These are phyloP conservation scores for Microctonus brassicae DNA, from an alignment of 2,888 invertebrate genomes.

Conservation along the genomic window DNA sequence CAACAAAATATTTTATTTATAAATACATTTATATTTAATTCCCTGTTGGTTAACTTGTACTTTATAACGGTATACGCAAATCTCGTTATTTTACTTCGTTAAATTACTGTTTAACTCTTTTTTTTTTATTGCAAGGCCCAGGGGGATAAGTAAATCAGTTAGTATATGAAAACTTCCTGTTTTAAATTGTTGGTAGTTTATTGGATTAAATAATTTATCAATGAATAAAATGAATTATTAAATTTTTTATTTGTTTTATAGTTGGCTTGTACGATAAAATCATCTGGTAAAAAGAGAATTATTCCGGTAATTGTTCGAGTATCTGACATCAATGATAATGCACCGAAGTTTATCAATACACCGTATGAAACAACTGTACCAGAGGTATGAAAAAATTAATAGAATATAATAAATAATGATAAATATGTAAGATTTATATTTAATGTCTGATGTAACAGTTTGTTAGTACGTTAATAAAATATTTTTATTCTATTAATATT, in stretches of 20 bases:
- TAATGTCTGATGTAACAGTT: background rate
- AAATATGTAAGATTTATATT: background rate
- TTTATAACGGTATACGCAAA: constrained; percentile 44
- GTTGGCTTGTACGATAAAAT: constrained; percentile 86
- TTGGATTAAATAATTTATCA: background rate
- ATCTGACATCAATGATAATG: constrained; percentile 92
- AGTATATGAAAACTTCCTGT: background rate
- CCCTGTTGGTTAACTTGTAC: background rate
- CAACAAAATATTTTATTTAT: background rate
- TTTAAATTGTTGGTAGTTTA: background rate
- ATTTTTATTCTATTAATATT: constrained; percentile 9
- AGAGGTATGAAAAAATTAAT: constrained; percentile 77
- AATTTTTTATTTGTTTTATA: constrained; percentile 62
- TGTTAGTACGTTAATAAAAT: background rate
- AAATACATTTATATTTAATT: background rate
- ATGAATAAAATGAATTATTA: background rate
- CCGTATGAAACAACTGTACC: constrained; percentile 88
- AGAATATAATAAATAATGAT: constrained; percentile 3
- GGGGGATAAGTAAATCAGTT: background rate
- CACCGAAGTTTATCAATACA: constrained; percentile 85
- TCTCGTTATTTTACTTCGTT: constrained; percentile 41
- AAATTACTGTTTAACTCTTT: background rate
- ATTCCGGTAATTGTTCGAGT: constrained; percentile 91
- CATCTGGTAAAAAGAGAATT: constrained; percentile 84
- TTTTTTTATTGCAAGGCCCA: background rate